Evolutionary conservation across 2,888 invertebrate genomes (phyloP).

Genomic region (Oxytorus armatus): DNA sequence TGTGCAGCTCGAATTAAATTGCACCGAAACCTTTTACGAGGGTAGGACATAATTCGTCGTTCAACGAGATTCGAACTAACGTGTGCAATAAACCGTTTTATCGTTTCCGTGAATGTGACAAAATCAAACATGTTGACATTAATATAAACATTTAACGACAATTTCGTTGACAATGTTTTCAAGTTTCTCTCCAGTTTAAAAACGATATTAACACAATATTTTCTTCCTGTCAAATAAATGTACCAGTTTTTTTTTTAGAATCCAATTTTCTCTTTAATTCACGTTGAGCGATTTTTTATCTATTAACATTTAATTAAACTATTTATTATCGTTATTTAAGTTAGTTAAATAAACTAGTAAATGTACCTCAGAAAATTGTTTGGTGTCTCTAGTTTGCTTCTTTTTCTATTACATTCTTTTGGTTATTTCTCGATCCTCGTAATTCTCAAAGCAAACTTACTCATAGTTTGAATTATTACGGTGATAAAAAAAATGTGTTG

Average conservation of each 20-base stretch:
- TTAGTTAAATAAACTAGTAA: neutral
- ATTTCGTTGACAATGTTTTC: neutral
- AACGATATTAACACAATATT: neutral
- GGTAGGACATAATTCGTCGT: constrained; percentile 5
- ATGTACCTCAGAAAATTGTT: constrained; percentile 3
- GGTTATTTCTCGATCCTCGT: neutral
- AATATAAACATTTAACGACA: neutral
- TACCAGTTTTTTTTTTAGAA: no score
- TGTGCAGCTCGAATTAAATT: constrained; percentile 40
- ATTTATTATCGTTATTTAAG: neutral
- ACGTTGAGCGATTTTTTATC: neutral
- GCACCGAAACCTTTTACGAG: constrained; percentile 32
- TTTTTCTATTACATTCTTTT: constrained; percentile 39
- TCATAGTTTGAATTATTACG: neutral
- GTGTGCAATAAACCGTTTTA: constrained; percentile 20
- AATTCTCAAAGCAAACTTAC: constrained; percentile 7
- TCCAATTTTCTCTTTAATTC: no score
- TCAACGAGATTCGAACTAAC: constrained; percentile 25
- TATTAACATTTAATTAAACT: neutral
- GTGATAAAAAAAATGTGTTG: constrained; percentile 29
- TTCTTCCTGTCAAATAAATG: no score
- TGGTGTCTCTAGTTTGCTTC: neutral
- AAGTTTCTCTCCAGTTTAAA: neutral
- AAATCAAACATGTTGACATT: neutral
- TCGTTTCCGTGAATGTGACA: constrained; percentile 7